Percentiles rank a stretch among this genome's conserved stretches.
Conservation (phyloP, 2,888 invertebrate genomes). For the Timandra comae region DNA sequence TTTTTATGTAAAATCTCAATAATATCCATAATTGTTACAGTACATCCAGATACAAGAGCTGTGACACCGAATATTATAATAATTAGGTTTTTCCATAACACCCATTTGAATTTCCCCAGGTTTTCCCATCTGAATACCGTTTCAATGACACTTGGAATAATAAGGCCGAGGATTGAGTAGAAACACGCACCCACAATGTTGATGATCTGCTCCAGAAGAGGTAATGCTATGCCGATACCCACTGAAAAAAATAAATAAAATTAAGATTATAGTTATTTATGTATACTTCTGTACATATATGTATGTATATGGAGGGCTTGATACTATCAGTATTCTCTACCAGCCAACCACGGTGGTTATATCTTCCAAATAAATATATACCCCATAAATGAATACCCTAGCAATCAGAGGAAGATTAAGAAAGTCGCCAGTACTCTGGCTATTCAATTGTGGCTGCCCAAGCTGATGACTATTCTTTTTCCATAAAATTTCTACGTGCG, state of each 20-base stretch:
- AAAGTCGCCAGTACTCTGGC: no score
- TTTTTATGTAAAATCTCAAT: slow-evolving; percentile 40
- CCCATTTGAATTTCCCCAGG: slow-evolving; percentile 81
- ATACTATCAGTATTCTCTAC: no score
- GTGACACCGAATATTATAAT: slow-evolving; percentile 78
- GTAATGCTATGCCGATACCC: slow-evolving; percentile 64
- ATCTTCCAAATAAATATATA: no score
- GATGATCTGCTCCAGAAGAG: slow-evolving; percentile 66
- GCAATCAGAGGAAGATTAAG: no score
- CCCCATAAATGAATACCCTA: no score
- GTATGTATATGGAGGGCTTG: no score
- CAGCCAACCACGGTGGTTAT: no score
- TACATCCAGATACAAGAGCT: slow-evolving; percentile 80
- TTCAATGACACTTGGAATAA: slow-evolving; percentile 84
- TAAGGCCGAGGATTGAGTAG: slow-evolving; percentile 83
- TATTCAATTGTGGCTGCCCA: no score
- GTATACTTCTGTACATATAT: no score
- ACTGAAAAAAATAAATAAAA: slow-evolving; percentile 50
- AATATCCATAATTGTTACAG: slow-evolving; percentile 61
- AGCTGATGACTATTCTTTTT: no score
- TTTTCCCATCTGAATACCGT: slow-evolving; percentile 82
- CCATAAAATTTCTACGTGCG: no score
- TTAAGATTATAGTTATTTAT: no score
- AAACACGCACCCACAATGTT: slow-evolving; percentile 74
- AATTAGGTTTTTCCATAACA: slow-evolving; percentile 80